phyloP scores from a whole-genome alignment of 1,140 invertebrate genomes.

The Chironomus tepperi region DNA sequence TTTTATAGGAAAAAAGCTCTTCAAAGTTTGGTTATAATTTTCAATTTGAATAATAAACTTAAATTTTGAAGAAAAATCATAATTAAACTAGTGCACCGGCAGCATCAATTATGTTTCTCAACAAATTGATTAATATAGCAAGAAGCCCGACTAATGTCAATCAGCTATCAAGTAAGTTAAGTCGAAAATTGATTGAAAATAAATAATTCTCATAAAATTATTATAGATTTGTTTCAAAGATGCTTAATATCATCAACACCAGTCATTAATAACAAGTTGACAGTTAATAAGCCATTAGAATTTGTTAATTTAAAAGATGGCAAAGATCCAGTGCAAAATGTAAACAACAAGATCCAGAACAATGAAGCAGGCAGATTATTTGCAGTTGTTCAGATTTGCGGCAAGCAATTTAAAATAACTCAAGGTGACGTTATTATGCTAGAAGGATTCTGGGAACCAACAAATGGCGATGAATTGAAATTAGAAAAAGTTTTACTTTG shows the following conservation, averaged over 20 bases:
- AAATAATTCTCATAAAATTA: neutral
- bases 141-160: neutral
- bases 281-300: neutral
- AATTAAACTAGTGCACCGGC: too few species aligned
- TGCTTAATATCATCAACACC: neutral
- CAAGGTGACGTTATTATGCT: constrained; percentile 77
- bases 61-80: neutral
- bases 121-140: neutral
- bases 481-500: constrained; percentile 82
- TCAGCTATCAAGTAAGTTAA: neutral
- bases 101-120: neutral
- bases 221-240: neutral
- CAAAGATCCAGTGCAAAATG: constrained; percentile 35
- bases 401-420: constrained; percentile 82
- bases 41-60: neutral
- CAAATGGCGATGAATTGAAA: constrained; percentile 69
- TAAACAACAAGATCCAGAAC: constrained; percentile 50
- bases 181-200: neutral
- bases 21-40: neutral
- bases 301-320: neutral
- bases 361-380: constrained; percentile 64
- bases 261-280: neutral
- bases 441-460: constrained; percentile 75
- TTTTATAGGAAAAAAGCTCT: too few species aligned
- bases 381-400: constrained; percentile 72